phyloP scores from a whole-genome alignment of 2,113 vertebrate genomes.

The Gnathonemus echidnorhynchus region DNA sequence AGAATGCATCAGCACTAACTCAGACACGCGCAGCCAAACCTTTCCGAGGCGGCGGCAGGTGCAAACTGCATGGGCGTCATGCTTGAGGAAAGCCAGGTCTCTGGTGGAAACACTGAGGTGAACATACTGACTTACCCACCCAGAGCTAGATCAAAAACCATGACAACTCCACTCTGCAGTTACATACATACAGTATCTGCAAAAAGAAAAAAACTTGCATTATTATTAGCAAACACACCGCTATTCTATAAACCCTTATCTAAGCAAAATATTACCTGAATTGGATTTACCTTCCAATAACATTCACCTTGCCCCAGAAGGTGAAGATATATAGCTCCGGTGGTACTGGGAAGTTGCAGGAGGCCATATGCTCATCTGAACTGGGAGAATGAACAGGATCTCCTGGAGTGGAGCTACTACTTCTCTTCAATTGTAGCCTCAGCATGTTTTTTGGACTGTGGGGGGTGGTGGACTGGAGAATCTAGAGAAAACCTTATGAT shows the following conservation, averaged over 20 bases:
- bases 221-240: not conserved
- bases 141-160: not conserved
- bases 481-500: not conserved
- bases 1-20: not conserved
- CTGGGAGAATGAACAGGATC: not conserved
- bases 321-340: not conserved
- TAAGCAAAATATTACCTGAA: not conserved
- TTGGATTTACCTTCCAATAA: not conserved
- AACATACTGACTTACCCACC: not conserved
- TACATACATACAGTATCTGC: not conserved
- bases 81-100: not conserved
- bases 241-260: not conserved
- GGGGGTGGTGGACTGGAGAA: not conserved
- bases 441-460: not conserved
- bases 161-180: not conserved
- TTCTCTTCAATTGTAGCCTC: not conserved
- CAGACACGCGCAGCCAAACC: not conserved
- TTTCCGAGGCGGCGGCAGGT: not conserved
- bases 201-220: not conserved
- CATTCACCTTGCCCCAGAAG: not conserved
- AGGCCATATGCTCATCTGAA: not conserved
- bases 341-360: not conserved
- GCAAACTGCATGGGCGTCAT: not conserved
- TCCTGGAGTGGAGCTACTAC: not conserved
- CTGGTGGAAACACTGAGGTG: not conserved